phyloP scores from a whole-genome alignment of 1,140 invertebrate species.

The Bactericera cockerelli region DNA sequence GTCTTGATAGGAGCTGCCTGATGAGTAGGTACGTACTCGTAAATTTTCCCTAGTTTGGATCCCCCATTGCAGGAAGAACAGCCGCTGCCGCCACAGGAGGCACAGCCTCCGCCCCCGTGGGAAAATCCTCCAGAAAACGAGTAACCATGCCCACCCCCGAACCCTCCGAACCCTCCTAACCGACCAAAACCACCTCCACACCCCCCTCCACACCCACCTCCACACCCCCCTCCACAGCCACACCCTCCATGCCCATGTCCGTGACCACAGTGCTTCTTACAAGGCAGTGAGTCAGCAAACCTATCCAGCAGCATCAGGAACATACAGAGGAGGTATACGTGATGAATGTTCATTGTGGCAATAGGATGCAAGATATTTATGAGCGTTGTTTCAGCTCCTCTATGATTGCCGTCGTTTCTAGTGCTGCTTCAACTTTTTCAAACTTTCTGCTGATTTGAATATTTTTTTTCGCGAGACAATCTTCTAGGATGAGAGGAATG shows the following conservation, averaged over 20 bases:
- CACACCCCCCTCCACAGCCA: background rate
- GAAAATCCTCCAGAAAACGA: too few species aligned
- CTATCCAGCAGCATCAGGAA: background rate
- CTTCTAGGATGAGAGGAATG: too few species aligned
- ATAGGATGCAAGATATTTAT: background rate
- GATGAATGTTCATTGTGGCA: background rate
- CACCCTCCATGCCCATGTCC: background rate
- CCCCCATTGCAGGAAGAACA: background rate
- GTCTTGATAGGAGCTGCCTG: background rate
- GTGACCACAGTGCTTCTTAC: background rate
- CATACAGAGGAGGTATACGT: background rate
- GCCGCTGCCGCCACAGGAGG: background rate
- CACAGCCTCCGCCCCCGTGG: background rate
- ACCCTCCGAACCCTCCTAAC: background rate
- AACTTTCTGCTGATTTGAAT: too few species aligned
- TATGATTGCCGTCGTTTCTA: too few species aligned
- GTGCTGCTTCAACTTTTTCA: too few species aligned
- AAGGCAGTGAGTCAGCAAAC: background rate
- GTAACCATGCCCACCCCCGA: background rate
- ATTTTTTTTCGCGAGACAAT: too few species aligned
- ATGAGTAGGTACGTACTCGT: background rate
- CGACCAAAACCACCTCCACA: background rate
- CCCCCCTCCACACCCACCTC: background rate
- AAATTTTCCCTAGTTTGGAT: background rate
- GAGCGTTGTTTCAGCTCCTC: too few species aligned